phyloP scores from a whole-genome alignment of 92 coral and sea anemone species.

The Phenganax subtilis region DNA sequence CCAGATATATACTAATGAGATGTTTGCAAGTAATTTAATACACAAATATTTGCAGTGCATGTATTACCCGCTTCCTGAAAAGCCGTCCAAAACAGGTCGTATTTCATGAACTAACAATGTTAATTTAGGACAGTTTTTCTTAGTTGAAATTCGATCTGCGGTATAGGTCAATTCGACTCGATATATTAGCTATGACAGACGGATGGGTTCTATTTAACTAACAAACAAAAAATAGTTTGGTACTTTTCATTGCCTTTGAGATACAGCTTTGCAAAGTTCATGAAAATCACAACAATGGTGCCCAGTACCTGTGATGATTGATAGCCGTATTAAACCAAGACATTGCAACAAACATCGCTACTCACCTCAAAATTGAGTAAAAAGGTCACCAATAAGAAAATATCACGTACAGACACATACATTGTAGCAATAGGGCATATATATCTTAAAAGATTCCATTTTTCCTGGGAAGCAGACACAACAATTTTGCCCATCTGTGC shows the following conservation, averaged over 20 bases:
- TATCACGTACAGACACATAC: constrained; percentile 1
- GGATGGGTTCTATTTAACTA: constrained; percentile 12
- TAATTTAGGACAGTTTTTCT: neutral
- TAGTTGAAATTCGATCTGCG: constrained; percentile 5
- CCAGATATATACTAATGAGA: constrained; percentile 10
- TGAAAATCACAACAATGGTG: neutral
- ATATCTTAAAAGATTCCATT: constrained; percentile 12
- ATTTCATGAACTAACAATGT: neutral
- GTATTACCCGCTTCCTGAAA: neutral
- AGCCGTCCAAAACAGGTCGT: constrained; percentile 11
- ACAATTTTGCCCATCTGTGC: neutral
- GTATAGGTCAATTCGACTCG: constrained; percentile 10
- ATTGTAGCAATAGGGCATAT: constrained; percentile 11
- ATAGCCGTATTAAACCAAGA: constrained; percentile 18
- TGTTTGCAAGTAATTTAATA: constrained; percentile 15
- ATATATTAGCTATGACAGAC: neutral
- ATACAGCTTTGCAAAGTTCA: too few species aligned
- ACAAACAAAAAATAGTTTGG: constrained; percentile 1
- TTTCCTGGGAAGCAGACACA: neutral
- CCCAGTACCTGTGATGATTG: constrained; percentile 9
- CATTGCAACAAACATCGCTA: constrained; percentile 21
- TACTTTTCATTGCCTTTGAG: too few species aligned
- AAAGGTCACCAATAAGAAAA: constrained; percentile 8
- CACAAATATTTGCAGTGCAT: constrained; percentile 10
- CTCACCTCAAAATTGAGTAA: constrained; percentile 19